Conservation (phyloP, 2,113 vertebrate genomes). For the Festucalex cinctus region DNA sequence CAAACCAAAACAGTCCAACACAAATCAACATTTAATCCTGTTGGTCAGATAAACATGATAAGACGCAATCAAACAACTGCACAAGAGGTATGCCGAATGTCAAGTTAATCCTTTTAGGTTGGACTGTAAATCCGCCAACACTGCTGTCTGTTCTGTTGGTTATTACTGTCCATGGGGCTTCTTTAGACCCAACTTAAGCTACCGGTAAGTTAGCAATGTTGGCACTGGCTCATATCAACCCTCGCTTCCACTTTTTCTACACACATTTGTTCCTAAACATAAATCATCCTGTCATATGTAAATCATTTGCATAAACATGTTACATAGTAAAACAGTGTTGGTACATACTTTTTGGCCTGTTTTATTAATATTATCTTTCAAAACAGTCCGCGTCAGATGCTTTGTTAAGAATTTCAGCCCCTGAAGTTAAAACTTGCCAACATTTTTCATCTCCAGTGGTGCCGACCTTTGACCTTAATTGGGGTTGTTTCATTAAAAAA, state of each 20-base stretch:
- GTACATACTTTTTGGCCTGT: not conserved
- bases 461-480: not conserved
- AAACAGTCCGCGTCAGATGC: not conserved
- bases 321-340: not conserved
- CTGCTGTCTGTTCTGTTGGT: conserved; percentile 19
- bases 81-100: not conserved
- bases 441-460: conserved; percentile 21
- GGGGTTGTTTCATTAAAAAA: not conserved
- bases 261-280: not conserved
- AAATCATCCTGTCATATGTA: not conserved
- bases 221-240: not conserved
- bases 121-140: conserved; percentile 40
- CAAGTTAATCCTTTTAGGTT: conserved; percentile 30
- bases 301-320: not conserved
- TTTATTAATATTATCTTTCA: not conserved
- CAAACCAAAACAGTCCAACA: not conserved
- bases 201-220: conserved; percentile 9
- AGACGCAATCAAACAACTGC: conserved; percentile 20
- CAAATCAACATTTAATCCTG: not conserved
- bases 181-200: conserved; percentile 9
- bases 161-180: conserved; percentile 17
- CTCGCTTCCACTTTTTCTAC: not conserved
- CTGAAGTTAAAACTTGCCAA: not conserved
- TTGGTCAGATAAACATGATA: conserved; percentile 7
- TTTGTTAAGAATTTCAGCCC: not conserved